phyloP scores from a whole-genome alignment of 2,113 vertebrate genomes.

The Machaerirhynchus nigripectus region DNA sequence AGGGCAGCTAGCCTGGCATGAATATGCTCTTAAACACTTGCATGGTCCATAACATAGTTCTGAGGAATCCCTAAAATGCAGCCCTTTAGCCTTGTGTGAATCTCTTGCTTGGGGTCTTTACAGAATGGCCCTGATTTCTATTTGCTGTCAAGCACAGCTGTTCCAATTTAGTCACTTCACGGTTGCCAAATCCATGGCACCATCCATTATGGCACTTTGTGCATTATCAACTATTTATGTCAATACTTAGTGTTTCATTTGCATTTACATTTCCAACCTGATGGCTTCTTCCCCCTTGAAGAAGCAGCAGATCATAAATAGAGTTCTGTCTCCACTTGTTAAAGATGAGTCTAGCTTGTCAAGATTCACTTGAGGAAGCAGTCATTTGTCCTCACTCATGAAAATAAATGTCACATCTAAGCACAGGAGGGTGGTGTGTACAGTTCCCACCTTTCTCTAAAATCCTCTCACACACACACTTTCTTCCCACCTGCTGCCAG shows the following conservation, averaged over 20 bases:
- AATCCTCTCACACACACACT: constrained; percentile 5
- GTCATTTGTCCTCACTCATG: constrained; percentile 62
- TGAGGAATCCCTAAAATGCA: background rate
- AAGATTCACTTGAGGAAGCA: constrained; percentile 62
- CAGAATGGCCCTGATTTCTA: constrained; percentile 1
- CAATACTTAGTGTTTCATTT: constrained; percentile 57
- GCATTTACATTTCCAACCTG: constrained; percentile 55
- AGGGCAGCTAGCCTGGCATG: background rate
- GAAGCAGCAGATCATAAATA: constrained; percentile 56
- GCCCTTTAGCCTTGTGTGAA: background rate
- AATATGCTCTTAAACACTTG: background rate
- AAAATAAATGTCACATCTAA: constrained; percentile 61
- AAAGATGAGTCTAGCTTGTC: constrained; percentile 61
- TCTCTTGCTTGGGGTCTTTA: background rate
- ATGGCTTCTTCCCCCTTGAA: constrained; percentile 52
- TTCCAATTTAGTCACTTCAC: constrained; percentile 6
- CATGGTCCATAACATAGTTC: background rate
- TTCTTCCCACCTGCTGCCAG: constrained; percentile 4
- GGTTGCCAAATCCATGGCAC: constrained; percentile 24
- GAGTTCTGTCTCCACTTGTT: constrained; percentile 57
- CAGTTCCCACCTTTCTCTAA: constrained; percentile 21
- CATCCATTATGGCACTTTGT: constrained; percentile 46
- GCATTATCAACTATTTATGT: constrained; percentile 66
- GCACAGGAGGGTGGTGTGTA: constrained; percentile 40
- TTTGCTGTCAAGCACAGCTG: constrained; percentile 35